Percentiles rank a stretch among this genome's conserved stretches.
phyloP scores from a whole-genome alignment of 2,113 vertebrate genomes.

The Neofelis nebulosa region DNA sequence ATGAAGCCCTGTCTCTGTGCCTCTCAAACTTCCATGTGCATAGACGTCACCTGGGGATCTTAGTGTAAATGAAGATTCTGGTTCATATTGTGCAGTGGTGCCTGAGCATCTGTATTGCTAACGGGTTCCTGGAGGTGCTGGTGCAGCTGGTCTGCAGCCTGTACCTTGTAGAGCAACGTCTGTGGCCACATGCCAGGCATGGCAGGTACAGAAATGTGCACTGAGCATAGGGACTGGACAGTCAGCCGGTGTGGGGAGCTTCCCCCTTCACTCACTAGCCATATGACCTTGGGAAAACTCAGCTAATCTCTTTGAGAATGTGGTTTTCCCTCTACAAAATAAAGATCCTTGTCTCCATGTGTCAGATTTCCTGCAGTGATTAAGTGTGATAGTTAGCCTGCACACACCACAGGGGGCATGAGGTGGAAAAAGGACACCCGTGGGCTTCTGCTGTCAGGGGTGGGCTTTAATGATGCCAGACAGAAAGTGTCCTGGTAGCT shows the following conservation, averaged over 20 bases:
- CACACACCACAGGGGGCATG: background rate
- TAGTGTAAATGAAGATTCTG: background rate
- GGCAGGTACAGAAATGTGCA: no score
- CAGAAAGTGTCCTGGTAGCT: background rate
- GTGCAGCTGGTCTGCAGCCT: background rate
- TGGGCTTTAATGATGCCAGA: background rate
- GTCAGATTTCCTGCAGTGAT: background rate
- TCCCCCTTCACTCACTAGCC: background rate
- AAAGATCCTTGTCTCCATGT: background rate
- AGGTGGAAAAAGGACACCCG: background rate
- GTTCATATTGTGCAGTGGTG: background rate
- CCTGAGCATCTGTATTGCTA: background rate
- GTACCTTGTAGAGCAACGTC: background rate
- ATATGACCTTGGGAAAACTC: background rate
- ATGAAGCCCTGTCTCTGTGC: background rate
- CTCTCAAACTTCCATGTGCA: background rate
- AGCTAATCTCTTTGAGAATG: background rate
- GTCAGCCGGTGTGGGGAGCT: background rate
- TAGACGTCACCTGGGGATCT: background rate
- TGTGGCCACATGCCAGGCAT: background rate
- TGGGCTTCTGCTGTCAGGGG: background rate
- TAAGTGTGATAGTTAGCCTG: constrained; percentile 37
- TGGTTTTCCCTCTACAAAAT: background rate
- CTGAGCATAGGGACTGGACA: accelerated
- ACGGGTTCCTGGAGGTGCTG: no score